Evolutionary conservation across 2,888 invertebrate genomes (phyloP), one percentile per base, ranked within the genome.

Genomic region (Odontothrips loti): DNA sequence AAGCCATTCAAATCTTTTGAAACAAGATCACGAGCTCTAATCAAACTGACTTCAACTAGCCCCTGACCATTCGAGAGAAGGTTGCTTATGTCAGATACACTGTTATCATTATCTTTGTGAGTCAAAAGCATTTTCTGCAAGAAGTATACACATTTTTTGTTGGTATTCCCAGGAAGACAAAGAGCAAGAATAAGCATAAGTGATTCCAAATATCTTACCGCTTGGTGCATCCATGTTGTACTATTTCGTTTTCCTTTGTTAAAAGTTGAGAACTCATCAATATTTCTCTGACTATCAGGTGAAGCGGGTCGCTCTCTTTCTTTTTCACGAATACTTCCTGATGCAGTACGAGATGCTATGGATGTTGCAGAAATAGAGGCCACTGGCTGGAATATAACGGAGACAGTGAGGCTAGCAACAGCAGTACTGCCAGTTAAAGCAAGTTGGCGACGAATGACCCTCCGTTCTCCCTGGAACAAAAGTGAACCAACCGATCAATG

Each of bases 1-100:
- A 88, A 89, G n/a, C 90, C 90, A 84, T 90, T 90, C 81, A 89
- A 85, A 85, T 90, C 90, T 85, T 88, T 90, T 1, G 89, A 88
- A 8, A 89, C 87, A 79, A 90, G 86, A 83, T 90, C 88, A 80
- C 86, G 88, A 1, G 89, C 90, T 82, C 89, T 87, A 79, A 86
- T 83, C 20, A 90, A 85, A 1, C 88, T 88, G 79, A 90, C 86
- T 83, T 90, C 89, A 85, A 90, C 87, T 68, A 90, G 85, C 20
- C 87, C 87, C 58, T 87, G 86, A 63, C 87, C 88, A n/a, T 86
- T 87, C 11, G 87, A 86, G 43, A 87, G 83, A 9, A 87, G 83
- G 83, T 86, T 87, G 78, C 87, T 87, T 80, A 87, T 86, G 80
- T 87, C 87, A 17, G 86, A 86, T 11, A 63, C 82, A 81, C 81